Conservation (phyloP, 2,888 invertebrate genomes). For the Cremastobaeus sp. region DNA sequence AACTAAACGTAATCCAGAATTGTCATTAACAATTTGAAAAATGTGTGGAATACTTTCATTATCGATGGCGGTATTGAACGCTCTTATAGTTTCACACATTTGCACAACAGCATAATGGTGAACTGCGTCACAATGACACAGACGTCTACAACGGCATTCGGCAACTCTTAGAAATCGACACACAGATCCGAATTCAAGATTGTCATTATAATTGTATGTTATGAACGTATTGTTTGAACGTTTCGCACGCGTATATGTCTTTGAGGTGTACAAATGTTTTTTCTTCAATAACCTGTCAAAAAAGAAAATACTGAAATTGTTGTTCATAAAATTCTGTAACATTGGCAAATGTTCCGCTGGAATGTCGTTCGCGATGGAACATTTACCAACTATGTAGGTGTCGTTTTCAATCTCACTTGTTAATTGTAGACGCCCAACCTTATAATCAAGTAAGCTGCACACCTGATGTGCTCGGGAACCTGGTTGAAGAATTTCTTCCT, state of each 20-base stretch:
- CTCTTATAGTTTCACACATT: neutral
- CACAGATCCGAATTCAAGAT: neutral
- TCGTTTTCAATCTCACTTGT: too few relatives aligned
- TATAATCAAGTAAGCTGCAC: too few relatives aligned
- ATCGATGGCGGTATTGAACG: neutral
- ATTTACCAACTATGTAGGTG: too few relatives aligned
- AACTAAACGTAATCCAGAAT: neutral
- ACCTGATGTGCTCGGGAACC: too few relatives aligned
- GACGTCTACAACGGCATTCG: neutral
- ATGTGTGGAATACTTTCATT: neutral
- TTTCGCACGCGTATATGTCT: neutral
- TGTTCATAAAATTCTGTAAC: too few relatives aligned
- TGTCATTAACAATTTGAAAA: neutral
- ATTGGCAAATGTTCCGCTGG: too few relatives aligned
- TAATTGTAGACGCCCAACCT: too few relatives aligned
- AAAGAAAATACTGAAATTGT: too few relatives aligned
- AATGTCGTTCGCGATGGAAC: too few relatives aligned
- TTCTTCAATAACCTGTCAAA: slow-evolving; percentile 5
- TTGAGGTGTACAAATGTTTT: neutral
- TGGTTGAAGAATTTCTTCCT: neutral
- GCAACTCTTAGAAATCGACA: neutral
- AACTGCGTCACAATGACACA: neutral
- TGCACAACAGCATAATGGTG: neutral
- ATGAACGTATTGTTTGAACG: neutral
- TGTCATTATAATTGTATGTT: neutral